These are phyloP conservation scores for Telmatherina bonti DNA, from an alignment of 2,797 vertebrate species.

Conservation along the genomic window DNA sequence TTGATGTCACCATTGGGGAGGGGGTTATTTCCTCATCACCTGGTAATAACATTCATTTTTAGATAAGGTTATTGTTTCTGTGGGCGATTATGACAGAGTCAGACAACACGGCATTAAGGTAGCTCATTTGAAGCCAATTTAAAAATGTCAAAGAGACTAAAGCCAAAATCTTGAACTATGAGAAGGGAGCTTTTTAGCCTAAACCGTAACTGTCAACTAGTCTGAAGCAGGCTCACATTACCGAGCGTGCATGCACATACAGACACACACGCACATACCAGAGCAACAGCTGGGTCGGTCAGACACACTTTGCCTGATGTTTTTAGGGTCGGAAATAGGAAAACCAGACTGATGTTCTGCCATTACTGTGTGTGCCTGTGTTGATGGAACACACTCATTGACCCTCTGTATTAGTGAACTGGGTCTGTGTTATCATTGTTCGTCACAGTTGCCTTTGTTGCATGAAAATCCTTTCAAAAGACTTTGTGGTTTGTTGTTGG, in stretches of 20 bases:
- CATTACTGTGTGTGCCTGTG: conserved; percentile 37
- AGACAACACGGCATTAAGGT: conserved; percentile 39
- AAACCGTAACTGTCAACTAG: conserved; percentile 24
- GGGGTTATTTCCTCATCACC: conserved; percentile 56
- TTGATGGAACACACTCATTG: conserved; percentile 49
- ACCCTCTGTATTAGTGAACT: conserved; percentile 60
- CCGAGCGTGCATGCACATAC: conserved; percentile 2
- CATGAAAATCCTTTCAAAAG: conserved; percentile 75
- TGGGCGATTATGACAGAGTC: conserved; percentile 51
- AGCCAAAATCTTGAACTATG: conserved; percentile 37
- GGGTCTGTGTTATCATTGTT: conserved; percentile 62
- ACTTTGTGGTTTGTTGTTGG: conserved; percentile 61
- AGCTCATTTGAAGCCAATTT: conserved; percentile 41
- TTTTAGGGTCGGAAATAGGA: conserved; percentile 47
- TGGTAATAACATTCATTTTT: conserved; percentile 73
- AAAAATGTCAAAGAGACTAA: conserved; percentile 37
- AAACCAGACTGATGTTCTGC: conserved; percentile 47
- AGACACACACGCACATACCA: conserved; percentile 12
- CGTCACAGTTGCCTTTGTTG: conserved; percentile 83
- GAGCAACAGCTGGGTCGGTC: conserved; percentile 46
- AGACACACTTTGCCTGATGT: conserved; percentile 28
- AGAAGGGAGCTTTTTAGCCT: conserved; percentile 46
- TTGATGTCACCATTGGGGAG: conserved; percentile 74
- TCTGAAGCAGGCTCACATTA: conserved; percentile 33
- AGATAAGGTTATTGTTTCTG: conserved; percentile 45